Evolutionary conservation across 2,113 vertebrate species (phyloP), one percentile per base, ranked within the genome.

Genomic region (Nycticebus coucang): DNA sequence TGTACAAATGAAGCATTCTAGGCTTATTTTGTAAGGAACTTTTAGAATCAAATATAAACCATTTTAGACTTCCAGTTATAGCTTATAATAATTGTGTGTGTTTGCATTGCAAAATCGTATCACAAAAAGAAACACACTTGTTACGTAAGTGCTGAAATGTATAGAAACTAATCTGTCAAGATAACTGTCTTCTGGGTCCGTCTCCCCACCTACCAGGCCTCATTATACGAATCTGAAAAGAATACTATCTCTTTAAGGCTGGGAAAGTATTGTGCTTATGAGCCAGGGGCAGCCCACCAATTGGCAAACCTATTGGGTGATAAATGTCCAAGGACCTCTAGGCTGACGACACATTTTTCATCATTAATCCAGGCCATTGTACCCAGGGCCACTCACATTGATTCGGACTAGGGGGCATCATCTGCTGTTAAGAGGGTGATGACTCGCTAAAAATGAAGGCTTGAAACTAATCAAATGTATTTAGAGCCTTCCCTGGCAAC

Each of bases 331-430:
- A 97, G 98, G 98, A 98, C 98, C 98, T 98, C 93, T 98, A 94
- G 98, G 98, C 98, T 99, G 99, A 99, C 98, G 98, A 99, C 98
- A 98, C 98, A 99, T 99, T 99, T 99, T 99, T 99, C 99, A 99
- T 99, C 99, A 99, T 99, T 99, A 99, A 99, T 99, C 98, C 83
- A 94, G 97, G 96, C 99, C 98, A 99, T 99, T 99, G 99, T 99
- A 98, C 99, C 98, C 98, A 98, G 98, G 98, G 98, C 99, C 98
- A 98, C 98, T 98, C 82, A 98, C 99, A 99, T 99, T 99, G 99
- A 99, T 99, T 99, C 97, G 87, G 98, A 98, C 98, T 97, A 99
- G 99, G 98, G 98, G 99, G 99, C 98, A 99, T 98, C 99, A 99
- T 99, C 98, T 98, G 98, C 98, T 97, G 97, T 98, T 99, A 98